Percentiles rank a stretch among this genome's conserved stretches.
Conservation (phyloP, 2,888 invertebrate species). For the Oxystoma pomonae region DNA sequence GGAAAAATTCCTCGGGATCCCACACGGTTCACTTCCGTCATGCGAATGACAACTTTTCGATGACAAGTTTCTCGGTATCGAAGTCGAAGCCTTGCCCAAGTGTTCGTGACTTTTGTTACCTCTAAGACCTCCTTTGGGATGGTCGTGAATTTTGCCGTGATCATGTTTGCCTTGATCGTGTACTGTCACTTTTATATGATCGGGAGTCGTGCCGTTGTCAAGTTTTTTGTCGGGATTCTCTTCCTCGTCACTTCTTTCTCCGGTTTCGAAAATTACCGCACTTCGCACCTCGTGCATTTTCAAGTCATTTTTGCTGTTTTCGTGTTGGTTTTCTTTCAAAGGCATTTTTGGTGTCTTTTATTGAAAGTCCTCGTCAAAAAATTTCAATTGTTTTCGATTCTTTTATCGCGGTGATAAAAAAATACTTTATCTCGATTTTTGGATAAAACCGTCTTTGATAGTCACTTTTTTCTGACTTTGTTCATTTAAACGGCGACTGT, state of each 20-base stretch:
- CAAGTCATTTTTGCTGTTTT: not conserved
- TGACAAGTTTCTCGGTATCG: conserved; percentile 1
- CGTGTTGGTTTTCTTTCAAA: not conserved
- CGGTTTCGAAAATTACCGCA: not conserved
- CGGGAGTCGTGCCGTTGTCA: not conserved
- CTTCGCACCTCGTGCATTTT: not conserved
- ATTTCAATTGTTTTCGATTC: not conserved
- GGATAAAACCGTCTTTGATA: no score
- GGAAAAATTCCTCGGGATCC: not conserved
- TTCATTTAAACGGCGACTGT: not conserved
- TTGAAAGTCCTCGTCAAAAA: not conserved
- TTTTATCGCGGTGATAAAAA: not conserved
- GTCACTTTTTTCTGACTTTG: not conserved
- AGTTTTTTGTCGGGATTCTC: not conserved
- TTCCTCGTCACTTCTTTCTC: not conserved
- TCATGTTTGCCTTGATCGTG: not conserved
- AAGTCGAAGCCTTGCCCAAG: not conserved
- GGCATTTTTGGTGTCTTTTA: no score
- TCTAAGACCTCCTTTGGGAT: no score
- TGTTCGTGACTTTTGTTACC: not conserved
- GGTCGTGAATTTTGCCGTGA: not conserved
- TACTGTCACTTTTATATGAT: not conserved
- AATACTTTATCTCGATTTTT: not conserved
- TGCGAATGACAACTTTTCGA: not conserved
- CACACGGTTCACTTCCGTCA: not conserved